These are phyloP conservation scores for Setipinna tenuifilis DNA, from an alignment of 2,797 vertebrate species.

Conservation along the genomic window DNA sequence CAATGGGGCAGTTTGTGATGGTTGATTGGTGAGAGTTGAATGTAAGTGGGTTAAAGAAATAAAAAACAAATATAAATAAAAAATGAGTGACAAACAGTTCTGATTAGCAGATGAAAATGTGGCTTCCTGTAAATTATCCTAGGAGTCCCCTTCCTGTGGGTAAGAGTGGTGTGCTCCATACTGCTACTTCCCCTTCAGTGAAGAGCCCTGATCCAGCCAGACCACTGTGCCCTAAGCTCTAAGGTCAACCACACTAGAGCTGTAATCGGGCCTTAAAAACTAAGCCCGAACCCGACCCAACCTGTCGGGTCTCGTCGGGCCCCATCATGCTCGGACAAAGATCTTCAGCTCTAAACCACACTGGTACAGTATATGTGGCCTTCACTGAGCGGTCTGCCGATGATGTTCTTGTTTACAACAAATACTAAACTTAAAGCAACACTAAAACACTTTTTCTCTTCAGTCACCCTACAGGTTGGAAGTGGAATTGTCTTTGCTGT, in stretches of 20 bases:
- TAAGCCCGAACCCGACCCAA: no score
- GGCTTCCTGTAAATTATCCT: neutral
- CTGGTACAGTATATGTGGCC: neutral
- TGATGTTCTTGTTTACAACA: neutral
- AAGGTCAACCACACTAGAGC: neutral
- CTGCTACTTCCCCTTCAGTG: neutral
- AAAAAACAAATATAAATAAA: neutral
- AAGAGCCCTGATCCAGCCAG: conserved; percentile 9
- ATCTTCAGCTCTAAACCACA: no score
- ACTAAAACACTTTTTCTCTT: no score
- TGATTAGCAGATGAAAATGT: neutral
- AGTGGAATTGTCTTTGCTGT: no score
- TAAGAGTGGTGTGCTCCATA: neutral
- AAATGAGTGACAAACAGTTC: conserved; percentile 1
- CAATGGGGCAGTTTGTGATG: neutral
- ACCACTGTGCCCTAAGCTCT: neutral
- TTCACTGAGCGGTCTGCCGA: neutral
- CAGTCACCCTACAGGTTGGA: no score
- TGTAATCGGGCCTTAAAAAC: no score
- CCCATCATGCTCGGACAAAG: no score
- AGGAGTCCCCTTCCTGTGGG: neutral
- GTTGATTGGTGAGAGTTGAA: neutral
- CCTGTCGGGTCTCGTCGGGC: no score
- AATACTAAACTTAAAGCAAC: neutral
- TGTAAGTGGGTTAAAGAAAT: neutral